A percentile compares a stretch with the other conserved stretches of the same genome.
Evolutionary conservation across 2,113 vertebrate genomes (phyloP).

Genomic region (Calypte anna): DNA sequence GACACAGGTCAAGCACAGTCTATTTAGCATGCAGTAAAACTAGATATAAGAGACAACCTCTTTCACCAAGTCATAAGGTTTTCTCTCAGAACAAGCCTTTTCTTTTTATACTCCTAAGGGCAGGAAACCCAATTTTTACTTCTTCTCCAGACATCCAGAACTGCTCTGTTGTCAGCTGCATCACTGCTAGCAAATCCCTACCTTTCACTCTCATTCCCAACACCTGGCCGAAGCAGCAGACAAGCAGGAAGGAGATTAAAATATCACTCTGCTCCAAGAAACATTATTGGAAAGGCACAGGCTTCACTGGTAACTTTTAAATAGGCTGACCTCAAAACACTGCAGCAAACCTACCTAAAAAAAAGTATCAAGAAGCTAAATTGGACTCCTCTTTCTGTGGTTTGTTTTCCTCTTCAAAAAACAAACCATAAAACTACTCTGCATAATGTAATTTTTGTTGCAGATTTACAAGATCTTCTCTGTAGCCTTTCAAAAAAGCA

Average conservation of each 20-base stretch:
- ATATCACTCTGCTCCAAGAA: conserved; percentile 23
- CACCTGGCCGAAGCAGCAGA: conserved; percentile 26
- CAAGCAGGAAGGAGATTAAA: conserved; percentile 38
- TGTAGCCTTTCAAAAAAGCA: not conserved
- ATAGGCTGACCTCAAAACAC: not conserved
- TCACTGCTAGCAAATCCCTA: conserved; percentile 1
- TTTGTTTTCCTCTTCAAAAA: not conserved
- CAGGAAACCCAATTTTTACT: conserved; percentile 1
- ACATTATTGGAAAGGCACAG: not conserved
- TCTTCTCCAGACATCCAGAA: not conserved
- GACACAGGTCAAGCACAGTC: not conserved
- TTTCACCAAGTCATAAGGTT: not conserved
- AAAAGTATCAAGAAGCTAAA: not conserved
- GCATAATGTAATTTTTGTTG: not conserved
- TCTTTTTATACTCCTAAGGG: not conserved
- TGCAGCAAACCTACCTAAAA: not conserved
- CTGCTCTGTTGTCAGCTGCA: not conserved
- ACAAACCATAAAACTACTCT: not conserved
- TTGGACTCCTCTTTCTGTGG: not conserved
- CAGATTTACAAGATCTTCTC: not conserved
- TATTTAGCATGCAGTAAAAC: not conserved
- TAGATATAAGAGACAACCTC: not conserved
- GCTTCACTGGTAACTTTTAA: conserved; percentile 1
- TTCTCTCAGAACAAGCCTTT: conserved; percentile 6
- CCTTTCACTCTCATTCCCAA: not conserved